Evolutionary conservation across 2,888 invertebrate species (phyloP).

Genomic region (Euzetes globulus): DNA sequence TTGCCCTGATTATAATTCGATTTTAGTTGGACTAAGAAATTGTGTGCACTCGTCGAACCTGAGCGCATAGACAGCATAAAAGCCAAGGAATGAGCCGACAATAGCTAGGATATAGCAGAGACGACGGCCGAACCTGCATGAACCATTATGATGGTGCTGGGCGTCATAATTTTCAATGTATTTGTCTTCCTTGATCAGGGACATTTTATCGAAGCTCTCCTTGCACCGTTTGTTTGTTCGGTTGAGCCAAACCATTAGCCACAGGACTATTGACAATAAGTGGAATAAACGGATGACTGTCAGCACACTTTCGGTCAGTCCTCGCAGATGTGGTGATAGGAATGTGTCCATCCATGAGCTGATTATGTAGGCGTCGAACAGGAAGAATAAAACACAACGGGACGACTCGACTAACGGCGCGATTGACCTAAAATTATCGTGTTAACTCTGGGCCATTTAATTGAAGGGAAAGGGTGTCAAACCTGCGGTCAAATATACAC

Average conservation of each 20-base stretch:
- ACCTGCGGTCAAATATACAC: constrained; percentile 31
- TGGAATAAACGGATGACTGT: constrained; percentile 28
- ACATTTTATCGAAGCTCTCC: constrained; percentile 5
- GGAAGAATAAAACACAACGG: constrained; percentile 33
- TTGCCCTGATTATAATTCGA: constrained; percentile 15
- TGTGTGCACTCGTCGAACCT: constrained; percentile 28
- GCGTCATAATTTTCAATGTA: constrained; percentile 19
- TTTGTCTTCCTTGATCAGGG: constrained; percentile 34
- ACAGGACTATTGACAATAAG: constrained; percentile 17
- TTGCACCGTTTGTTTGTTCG: not conserved
- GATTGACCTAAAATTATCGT: constrained; percentile 12
- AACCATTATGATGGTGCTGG: not conserved
- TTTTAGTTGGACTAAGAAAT: constrained; percentile 13
- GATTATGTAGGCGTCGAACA: constrained; percentile 31
- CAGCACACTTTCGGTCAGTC: constrained; percentile 5
- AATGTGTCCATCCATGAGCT: constrained; percentile 27
- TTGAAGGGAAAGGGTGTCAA: not conserved
- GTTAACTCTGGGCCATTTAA: not conserved
- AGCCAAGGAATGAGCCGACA: not conserved
- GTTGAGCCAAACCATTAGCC: constrained; percentile 30
- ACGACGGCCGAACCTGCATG: not conserved
- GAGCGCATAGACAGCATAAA: constrained; percentile 28
- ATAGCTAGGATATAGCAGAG: not conserved
- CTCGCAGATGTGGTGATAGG: constrained; percentile 23
- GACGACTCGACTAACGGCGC: constrained; percentile 32